phyloP scores from a whole-genome alignment of 2,888 invertebrate genomes.

The Caenorhabditis auriculariae region DNA sequence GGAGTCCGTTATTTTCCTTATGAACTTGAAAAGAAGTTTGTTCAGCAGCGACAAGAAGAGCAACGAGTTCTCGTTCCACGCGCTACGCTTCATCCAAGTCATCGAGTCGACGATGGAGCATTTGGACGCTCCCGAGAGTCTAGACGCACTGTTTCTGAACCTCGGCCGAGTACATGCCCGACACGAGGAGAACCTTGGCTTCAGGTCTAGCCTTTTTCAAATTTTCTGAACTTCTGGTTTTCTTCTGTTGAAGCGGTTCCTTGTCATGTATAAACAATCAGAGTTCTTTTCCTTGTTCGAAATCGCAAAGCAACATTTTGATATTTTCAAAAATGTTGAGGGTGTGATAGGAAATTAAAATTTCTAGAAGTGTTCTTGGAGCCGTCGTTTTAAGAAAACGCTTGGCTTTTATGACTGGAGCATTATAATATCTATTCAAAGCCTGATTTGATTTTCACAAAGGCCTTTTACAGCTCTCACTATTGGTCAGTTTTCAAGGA shows the following conservation, averaged over 20 bases:
- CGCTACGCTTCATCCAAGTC: conserved; percentile 45
- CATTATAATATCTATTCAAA: background rate
- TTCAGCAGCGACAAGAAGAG: conserved; percentile 40
- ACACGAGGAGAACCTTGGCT: conserved; percentile 48
- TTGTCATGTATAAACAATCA: too few relatives aligned
- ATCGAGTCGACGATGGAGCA: conserved; percentile 47
- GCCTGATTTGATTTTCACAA: too few relatives aligned
- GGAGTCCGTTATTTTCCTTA: conserved; percentile 8
- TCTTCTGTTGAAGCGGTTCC: background rate
- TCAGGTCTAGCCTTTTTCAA: conserved; percentile 30
- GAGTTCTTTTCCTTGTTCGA: background rate
- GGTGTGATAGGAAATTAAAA: too few relatives aligned
- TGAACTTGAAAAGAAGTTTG: background rate
- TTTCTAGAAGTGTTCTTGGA: too few relatives aligned
- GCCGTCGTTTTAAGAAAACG: too few relatives aligned
- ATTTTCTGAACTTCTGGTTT: background rate
- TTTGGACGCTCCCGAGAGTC: conserved; percentile 32
- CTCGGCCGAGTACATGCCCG: conserved; percentile 47
- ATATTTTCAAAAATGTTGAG: too few relatives aligned
- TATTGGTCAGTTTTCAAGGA: conserved; percentile 51
- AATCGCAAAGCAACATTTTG: too few relatives aligned
- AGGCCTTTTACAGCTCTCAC: conserved; percentile 25
- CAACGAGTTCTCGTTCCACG: conserved; percentile 50
- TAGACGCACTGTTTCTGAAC: conserved; percentile 43
- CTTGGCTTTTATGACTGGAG: too few relatives aligned